Evolutionary conservation across 2,797 vertebrate genomes (phyloP).

Genomic region (Xiphophorus birchmanni): DNA sequence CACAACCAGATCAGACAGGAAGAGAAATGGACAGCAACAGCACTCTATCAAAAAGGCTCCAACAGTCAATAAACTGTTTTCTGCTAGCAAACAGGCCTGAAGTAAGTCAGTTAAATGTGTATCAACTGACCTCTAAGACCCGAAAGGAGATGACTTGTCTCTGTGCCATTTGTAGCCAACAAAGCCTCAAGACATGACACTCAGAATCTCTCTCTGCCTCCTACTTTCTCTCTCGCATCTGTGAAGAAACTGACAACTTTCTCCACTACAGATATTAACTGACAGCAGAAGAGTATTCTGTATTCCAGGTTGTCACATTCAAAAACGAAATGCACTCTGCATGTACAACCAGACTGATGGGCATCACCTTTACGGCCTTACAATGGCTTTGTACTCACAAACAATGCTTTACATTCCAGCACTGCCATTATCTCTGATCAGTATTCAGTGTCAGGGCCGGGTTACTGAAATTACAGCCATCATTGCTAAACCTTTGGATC

Average conservation of each 20-base stretch:
- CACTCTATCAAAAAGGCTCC: slow-evolving; percentile 20
- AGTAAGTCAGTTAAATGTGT: slow-evolving; percentile 28
- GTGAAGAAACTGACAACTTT: slow-evolving; percentile 43
- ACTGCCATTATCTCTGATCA: slow-evolving; percentile 18
- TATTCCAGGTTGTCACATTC: neutral
- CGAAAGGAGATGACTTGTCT: slow-evolving; percentile 53
- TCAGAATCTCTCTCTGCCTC: slow-evolving; percentile 3
- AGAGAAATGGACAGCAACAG: slow-evolving; percentile 17
- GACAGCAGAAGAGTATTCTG: slow-evolving; percentile 11
- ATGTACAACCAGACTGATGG: slow-evolving; percentile 19
- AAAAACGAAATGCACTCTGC: slow-evolving; percentile 23
- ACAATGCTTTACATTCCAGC: slow-evolving; percentile 11
- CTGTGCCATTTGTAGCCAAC: slow-evolving; percentile 58
- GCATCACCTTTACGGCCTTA: slow-evolving; percentile 21
- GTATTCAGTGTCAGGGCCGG: slow-evolving; percentile 10
- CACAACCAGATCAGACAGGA: slow-evolving; percentile 3
- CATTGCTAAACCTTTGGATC: slow-evolving; percentile 21
- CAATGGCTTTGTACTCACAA: slow-evolving; percentile 19
- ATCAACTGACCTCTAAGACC: slow-evolving; percentile 51
- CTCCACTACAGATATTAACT: slow-evolving; percentile 25
- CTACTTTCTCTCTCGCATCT: neutral
- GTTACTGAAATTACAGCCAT: slow-evolving; percentile 28
- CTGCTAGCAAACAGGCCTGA: slow-evolving; percentile 36
- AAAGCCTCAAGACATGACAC: slow-evolving; percentile 53
- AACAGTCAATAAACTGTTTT: slow-evolving; percentile 45